Conservation (phyloP, 2,113 vertebrate species). For the Cromileptes altivelis region DNA sequence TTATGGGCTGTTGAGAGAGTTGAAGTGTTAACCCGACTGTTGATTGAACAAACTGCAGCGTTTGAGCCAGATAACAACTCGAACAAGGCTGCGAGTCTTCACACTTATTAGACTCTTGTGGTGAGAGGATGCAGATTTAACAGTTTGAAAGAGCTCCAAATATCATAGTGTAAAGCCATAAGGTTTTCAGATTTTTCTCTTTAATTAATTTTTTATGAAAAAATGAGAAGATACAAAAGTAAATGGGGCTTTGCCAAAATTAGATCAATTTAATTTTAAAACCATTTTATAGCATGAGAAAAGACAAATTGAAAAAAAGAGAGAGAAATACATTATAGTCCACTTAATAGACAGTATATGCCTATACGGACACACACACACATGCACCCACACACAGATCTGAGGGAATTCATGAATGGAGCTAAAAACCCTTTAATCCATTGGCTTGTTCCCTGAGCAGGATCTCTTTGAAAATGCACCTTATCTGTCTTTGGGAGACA, state of each 20-base stretch:
- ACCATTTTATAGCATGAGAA: neutral
- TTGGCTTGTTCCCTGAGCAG: constrained; percentile 19
- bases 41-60: constrained; percentile 43
- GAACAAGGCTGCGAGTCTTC: constrained; percentile 22
- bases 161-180: neutral
- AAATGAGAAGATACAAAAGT: neutral
- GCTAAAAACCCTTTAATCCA: constrained; percentile 25
- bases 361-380: neutral
- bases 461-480: constrained; percentile 37
- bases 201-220: neutral
- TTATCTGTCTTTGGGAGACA: constrained; percentile 61
- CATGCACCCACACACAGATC: neutral
- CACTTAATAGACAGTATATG: neutral
- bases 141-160: neutral
- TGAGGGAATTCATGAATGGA: constrained; percentile 1
- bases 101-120: constrained; percentile 12
- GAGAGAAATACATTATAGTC: constrained; percentile 9
- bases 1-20: constrained; percentile 11
- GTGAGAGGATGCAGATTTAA: neutral
- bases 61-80: constrained; percentile 13
- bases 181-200: neutral
- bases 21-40: constrained; percentile 29
- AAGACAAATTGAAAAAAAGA: neutral
- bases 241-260: neutral
- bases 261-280: neutral